Evolutionary conservation across 2,888 invertebrate genomes (phyloP).

Genomic region (Scelioninae gen. 1): DNA sequence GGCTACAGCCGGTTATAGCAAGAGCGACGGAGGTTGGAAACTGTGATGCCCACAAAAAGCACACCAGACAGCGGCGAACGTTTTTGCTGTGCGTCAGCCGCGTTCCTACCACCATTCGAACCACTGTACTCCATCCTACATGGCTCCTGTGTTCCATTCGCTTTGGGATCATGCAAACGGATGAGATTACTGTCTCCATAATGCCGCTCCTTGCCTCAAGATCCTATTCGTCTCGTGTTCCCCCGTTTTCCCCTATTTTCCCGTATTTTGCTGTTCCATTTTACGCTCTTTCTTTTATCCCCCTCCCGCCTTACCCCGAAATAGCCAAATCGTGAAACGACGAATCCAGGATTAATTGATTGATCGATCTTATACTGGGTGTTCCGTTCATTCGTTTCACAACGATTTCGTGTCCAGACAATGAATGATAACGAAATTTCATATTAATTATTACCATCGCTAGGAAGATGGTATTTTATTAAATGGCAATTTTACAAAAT

Average conservation of each 20-base stretch:
- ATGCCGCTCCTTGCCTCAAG: slow-evolving; percentile 54
- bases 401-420: slow-evolving; percentile 6
- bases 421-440: too few species aligned
- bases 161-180: slow-evolving; percentile 76
- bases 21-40: slow-evolving; percentile 82
- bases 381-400: slow-evolving; percentile 14
- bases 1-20: slow-evolving; percentile 67
- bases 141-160: slow-evolving; percentile 75
- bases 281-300: slow-evolving; percentile 16
- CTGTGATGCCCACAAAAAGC: slow-evolving; percentile 84
- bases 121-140: slow-evolving; percentile 81
- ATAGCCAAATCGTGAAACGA: slow-evolving; percentile 55
- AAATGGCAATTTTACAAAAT: too few species aligned
- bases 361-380: slow-evolving; percentile 58
- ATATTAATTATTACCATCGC: too few species aligned
- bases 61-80: slow-evolving; percentile 84
- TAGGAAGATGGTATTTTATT: too few species aligned
- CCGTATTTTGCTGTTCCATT: slow-evolving; percentile 17
- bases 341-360: slow-evolving; percentile 66
- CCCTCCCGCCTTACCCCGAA: slow-evolving; percentile 19
- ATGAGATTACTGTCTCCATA: slow-evolving; percentile 74
- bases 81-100: slow-evolving; percentile 84
- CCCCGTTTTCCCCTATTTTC: slow-evolving; percentile 26
- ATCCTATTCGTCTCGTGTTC: slow-evolving; percentile 55
- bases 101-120: slow-evolving; percentile 79